phyloP scores from a whole-genome alignment of 2,888 invertebrate genomes.

The Mellilla xanthometata region DNA sequence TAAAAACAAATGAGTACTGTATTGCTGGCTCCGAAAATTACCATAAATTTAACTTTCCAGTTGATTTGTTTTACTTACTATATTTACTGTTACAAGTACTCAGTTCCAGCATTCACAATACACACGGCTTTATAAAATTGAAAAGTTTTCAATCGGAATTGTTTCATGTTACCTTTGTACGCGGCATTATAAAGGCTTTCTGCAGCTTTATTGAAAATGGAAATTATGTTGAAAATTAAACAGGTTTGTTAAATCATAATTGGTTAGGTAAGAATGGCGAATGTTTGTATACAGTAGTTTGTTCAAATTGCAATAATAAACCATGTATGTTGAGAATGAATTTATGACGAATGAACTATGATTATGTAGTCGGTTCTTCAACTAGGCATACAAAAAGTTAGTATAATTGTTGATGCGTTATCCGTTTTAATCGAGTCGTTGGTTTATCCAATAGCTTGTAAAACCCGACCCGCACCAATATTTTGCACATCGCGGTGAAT shows the following conservation, averaged over 20 bases:
- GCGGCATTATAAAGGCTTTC: slow-evolving; percentile 4
- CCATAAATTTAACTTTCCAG: no score
- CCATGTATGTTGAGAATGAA: no score
- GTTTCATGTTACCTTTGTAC: slow-evolving; percentile 7
- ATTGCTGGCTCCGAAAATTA: no score
- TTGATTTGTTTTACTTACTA: not conserved
- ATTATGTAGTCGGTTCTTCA: no score
- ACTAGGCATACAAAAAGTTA: no score
- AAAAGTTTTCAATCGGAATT: slow-evolving; percentile 17
- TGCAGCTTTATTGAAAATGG: not conserved
- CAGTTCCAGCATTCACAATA: slow-evolving; percentile 12
- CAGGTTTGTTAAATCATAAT: no score
- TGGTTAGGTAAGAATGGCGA: no score
- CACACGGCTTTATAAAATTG: slow-evolving; percentile 13
- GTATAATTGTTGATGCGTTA: slow-evolving; percentile 32
- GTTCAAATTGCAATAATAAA: no score
- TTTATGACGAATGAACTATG: no score
- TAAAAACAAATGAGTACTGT: no score
- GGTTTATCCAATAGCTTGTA: slow-evolving; percentile 37
- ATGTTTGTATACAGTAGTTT: no score
- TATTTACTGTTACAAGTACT: not conserved
- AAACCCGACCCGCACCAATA: slow-evolving; percentile 39
- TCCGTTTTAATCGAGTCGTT: slow-evolving; percentile 25
- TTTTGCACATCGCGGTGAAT: slow-evolving; percentile 36
- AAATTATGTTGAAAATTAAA: not conserved